Conservation (phyloP, 2,113 vertebrate genomes). For the Stigmatopora nigra region DNA sequence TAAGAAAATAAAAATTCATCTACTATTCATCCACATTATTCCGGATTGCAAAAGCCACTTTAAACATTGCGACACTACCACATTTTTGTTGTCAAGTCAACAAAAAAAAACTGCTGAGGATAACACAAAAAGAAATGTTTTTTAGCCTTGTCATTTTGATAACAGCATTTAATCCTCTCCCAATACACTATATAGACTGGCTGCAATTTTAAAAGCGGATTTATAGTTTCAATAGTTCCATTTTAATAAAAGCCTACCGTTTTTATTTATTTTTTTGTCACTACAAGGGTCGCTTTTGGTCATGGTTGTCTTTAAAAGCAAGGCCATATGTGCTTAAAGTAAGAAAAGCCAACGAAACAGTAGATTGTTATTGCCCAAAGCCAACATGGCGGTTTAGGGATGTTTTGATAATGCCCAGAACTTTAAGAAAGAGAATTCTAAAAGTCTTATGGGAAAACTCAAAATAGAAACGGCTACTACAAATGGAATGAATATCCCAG, state of each 20-base stretch:
- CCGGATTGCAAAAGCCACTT: not conserved
- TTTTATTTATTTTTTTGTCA: not conserved
- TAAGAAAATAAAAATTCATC: not conserved
- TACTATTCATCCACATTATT: not conserved
- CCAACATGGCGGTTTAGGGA: not conserved
- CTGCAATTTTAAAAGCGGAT: not conserved
- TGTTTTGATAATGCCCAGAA: not conserved
- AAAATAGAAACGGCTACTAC: not conserved
- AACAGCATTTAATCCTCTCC: not conserved
- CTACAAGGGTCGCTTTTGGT: not conserved
- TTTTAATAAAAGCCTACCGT: not conserved
- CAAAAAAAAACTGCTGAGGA: not conserved
- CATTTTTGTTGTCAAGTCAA: not conserved
- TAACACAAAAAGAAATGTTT: not conserved
- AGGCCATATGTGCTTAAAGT: not conserved
- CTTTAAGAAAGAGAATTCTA: not conserved
- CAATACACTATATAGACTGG: not conserved
- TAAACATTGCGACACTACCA: not conserved
- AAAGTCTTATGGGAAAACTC: not conserved
- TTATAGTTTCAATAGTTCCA: not conserved
- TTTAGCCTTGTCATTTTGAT: not conserved
- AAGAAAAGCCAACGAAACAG: not conserved
- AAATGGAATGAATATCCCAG: not conserved
- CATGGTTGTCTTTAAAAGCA: not conserved
- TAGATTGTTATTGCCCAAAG: not conserved